phyloP scores from a whole-genome alignment of 2,113 vertebrate genomes.

The Melanerpes formicivorus region DNA sequence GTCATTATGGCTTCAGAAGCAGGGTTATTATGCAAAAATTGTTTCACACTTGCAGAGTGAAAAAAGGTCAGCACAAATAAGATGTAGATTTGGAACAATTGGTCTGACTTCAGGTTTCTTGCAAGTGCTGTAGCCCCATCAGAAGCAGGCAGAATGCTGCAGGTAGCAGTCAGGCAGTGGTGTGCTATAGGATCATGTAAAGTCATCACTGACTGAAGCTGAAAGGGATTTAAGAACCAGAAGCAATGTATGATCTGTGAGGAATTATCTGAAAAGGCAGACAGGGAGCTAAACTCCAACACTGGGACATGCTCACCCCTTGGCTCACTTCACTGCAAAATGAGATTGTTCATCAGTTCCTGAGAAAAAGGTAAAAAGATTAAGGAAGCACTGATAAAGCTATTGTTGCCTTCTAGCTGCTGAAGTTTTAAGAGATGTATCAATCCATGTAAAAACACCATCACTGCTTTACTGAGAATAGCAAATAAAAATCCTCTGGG shows the following conservation, averaged over 20 bases:
- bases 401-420: not conserved
- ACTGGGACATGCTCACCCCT: not conserved
- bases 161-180: not conserved
- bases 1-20: not conserved
- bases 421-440: not conserved
- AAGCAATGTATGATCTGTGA: not conserved
- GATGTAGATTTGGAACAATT: not conserved
- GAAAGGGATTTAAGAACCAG: not conserved
- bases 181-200: not conserved
- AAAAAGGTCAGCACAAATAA: conserved; percentile 38
- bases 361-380: not conserved
- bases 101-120: not conserved
- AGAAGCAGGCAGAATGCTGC: not conserved
- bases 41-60: not conserved
- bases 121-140: not conserved
- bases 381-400: not conserved
- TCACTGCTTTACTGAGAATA: not conserved
- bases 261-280: not conserved
- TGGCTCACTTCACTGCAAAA: not conserved
- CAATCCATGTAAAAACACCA: not conserved
- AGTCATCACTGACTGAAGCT: not conserved
- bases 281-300: not conserved
- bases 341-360: not conserved
- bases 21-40: not conserved
- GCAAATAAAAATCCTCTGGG: not conserved